Evolutionary conservation across 2,113 vertebrate species (phyloP).

Genomic region (Sinosuthora webbiana): DNA sequence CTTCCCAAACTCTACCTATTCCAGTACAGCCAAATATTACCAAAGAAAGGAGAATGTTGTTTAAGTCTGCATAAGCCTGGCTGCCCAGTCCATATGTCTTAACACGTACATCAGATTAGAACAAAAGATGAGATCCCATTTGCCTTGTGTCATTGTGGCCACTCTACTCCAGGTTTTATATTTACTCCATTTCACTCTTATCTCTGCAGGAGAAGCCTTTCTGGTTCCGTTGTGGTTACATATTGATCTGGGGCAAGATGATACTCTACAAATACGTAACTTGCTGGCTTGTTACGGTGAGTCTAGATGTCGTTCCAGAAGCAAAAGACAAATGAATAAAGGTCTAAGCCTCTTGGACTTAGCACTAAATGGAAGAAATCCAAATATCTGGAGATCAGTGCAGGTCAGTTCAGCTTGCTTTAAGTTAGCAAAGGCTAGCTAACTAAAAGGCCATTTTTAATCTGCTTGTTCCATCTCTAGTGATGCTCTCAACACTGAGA

Average conservation of each 20-base stretch:
- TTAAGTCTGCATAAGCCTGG: not conserved
- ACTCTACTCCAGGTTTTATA: not conserved
- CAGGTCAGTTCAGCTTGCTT: not conserved
- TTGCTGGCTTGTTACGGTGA: conserved; percentile 97
- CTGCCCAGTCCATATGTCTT: not conserved
- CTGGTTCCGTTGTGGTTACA: conserved; percentile 93
- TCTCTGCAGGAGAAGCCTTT: conserved; percentile 82
- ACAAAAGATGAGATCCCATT: not conserved
- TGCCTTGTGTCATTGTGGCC: not conserved
- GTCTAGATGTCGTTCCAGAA: conserved; percentile 34
- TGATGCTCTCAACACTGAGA: not conserved
- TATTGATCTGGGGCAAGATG: conserved; percentile 92
- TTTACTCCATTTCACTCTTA: not conserved
- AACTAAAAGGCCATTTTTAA: not conserved
- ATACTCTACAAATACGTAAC: conserved; percentile 95
- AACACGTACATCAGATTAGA: not conserved
- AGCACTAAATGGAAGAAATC: not conserved
- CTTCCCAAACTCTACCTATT: not conserved
- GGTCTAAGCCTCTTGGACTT: not conserved
- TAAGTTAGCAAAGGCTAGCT: not conserved
- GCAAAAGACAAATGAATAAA: not conserved
- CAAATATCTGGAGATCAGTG: not conserved
- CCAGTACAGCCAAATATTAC: not conserved
- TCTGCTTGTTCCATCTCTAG: not conserved
- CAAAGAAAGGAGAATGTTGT: not conserved